phyloP scores from a whole-genome alignment of 1,140 invertebrate genomes.

The Caenorhabditis briggsae region DNA sequence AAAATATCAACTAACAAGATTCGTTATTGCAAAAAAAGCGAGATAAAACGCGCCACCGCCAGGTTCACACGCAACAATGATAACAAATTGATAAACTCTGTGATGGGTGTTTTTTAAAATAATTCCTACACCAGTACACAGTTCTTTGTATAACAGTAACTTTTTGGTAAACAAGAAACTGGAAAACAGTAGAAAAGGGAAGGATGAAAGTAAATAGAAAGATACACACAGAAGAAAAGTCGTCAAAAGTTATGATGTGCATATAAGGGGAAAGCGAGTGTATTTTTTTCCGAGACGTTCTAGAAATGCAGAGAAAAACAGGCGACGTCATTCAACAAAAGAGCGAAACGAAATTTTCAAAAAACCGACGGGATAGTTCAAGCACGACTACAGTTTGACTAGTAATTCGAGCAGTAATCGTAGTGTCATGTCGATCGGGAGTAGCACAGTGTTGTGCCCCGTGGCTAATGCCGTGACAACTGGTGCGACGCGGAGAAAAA shows the following conservation, averaged over 20 bases:
- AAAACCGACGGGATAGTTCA: not conserved
- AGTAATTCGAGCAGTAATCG: constrained; percentile 44
- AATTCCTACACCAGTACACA: not conserved
- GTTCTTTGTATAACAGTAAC: not conserved
- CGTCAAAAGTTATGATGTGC: constrained; percentile 27
- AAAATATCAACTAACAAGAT: no score
- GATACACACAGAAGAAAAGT: constrained; percentile 1
- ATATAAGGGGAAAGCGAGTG: constrained; percentile 6
- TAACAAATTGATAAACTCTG: not conserved
- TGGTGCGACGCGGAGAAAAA: constrained; percentile 54
- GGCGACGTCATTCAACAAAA: not conserved
- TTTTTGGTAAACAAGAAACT: constrained; percentile 13
- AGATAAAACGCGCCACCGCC: not conserved
- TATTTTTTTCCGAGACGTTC: not conserved
- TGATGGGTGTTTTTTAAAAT: not conserved
- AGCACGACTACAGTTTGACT: constrained; percentile 38
- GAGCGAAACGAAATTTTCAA: not conserved
- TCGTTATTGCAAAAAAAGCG: no score
- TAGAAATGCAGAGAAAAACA: not conserved
- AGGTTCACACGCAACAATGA: not conserved
- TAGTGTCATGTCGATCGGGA: constrained; percentile 39
- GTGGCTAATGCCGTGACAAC: constrained; percentile 52
- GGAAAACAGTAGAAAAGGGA: constrained; percentile 26
- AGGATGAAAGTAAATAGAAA: constrained; percentile 1
- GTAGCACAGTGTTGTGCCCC: constrained; percentile 47